phyloP scores from a whole-genome alignment of 2,888 invertebrate genomes.

The Drosophila hawaiiensis region DNA sequence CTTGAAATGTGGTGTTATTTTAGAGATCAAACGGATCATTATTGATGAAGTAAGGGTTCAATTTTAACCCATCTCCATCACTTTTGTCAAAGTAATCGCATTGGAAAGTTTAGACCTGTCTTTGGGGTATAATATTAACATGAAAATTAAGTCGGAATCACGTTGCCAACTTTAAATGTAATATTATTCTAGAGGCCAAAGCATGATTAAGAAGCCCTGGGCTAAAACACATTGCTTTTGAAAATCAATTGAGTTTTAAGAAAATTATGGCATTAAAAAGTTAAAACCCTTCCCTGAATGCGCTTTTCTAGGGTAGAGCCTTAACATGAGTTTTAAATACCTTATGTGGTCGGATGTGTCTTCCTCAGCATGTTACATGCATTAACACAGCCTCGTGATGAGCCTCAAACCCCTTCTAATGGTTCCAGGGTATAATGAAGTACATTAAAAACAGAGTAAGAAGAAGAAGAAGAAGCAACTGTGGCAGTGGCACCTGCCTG shows the following conservation, averaged over 20 bases:
- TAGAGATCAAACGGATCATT: neutral
- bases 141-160: neutral
- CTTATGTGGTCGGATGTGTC: neutral
- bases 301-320: neutral
- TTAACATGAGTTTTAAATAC: neutral
- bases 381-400: neutral
- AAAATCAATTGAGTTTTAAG: neutral
- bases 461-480: neutral
- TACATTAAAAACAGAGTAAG: conserved; percentile 17
- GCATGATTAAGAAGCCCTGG: neutral
- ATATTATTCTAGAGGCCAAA: neutral
- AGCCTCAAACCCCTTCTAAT: neutral
- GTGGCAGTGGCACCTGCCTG: conserved; percentile 16
- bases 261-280: too few relatives aligned
- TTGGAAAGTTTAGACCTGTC: neutral
- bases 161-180: neutral
- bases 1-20: neutral
- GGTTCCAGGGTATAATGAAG: conserved; percentile 27
- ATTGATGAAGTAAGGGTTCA: neutral
- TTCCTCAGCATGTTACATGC: neutral
- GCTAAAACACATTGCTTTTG: neutral
- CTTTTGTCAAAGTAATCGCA: neutral
- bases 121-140: neutral
- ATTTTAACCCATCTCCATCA: neutral
- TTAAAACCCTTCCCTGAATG: too few relatives aligned